phyloP scores from a whole-genome alignment of 2,113 vertebrate species.

The Pteronura brasiliensis region DNA sequence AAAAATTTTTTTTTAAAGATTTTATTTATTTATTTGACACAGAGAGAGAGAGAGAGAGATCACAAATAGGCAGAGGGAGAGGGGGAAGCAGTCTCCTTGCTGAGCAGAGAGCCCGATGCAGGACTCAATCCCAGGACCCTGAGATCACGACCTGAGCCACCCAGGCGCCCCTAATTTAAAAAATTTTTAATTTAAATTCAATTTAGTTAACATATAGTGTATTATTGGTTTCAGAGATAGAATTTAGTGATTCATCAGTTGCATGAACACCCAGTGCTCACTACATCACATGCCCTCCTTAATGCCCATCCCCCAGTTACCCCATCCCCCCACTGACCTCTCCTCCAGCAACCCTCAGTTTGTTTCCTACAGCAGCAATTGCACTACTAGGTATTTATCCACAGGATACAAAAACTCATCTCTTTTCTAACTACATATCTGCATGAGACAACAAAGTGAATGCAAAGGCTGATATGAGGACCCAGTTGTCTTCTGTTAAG shows the following conservation, averaged over 20 bases:
- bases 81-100: too few species aligned
- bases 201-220: neutral
- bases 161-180: too few species aligned
- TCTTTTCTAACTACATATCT: conserved; percentile 22
- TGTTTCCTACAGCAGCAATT: neutral
- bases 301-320: neutral
- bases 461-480: neutral
- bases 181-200: neutral
- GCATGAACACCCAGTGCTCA: neutral
- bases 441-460: neutral
- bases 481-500: conserved; percentile 3
- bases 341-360: neutral
- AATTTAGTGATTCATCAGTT: neutral
- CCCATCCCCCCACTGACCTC: neutral
- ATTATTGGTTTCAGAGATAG: neutral
- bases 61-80: too few species aligned
- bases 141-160: too few species aligned
- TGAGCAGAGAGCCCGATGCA: too few species aligned
- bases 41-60: too few species aligned
- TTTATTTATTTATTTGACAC: too few species aligned
- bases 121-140: too few species aligned
- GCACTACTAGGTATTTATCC: neutral
- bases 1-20: too few species aligned
- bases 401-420: neutral
- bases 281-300: neutral